Evolutionary conservation across 2,797 vertebrate species (phyloP).

Genomic region (Pempheris klunzingeri): DNA sequence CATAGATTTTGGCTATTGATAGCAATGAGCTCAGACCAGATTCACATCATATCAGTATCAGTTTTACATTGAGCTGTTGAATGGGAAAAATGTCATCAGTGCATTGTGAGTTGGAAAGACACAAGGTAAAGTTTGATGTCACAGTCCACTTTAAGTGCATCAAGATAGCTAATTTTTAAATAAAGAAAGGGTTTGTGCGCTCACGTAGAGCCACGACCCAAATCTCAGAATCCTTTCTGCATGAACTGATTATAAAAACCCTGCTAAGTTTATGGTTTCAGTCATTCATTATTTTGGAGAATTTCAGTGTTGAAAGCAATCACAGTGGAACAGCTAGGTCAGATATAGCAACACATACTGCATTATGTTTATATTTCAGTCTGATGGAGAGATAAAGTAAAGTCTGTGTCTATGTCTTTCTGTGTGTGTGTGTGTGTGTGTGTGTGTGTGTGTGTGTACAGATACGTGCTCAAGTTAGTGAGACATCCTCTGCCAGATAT

Average conservation of each 20-base stretch:
- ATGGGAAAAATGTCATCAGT: background rate
- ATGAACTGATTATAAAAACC: background rate
- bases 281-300: conserved; percentile 7
- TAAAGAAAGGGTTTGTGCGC: background rate
- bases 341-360: conserved; percentile 16
- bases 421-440: conserved; percentile 21
- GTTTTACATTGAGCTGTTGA: background rate
- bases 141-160: background rate
- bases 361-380: conserved; percentile 41
- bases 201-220: background rate
- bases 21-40: background rate
- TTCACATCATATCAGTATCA: conserved; percentile 5
- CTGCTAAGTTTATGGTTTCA: background rate
- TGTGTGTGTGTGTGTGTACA: conserved; percentile 39
- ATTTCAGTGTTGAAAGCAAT: conserved; percentile 44
- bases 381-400: conserved; percentile 31
- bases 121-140: background rate
- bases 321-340: conserved; percentile 35
- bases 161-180: too few species aligned
- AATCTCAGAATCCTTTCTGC: background rate
- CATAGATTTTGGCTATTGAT: background rate
- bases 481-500: conserved; percentile 78
- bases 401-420: conserved; percentile 14
- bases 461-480: conserved; percentile 58
- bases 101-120: background rate